Base-by-base conservation (phyloP, 2,888 invertebrate species). In the Pediacus dermestoides region DNA sequence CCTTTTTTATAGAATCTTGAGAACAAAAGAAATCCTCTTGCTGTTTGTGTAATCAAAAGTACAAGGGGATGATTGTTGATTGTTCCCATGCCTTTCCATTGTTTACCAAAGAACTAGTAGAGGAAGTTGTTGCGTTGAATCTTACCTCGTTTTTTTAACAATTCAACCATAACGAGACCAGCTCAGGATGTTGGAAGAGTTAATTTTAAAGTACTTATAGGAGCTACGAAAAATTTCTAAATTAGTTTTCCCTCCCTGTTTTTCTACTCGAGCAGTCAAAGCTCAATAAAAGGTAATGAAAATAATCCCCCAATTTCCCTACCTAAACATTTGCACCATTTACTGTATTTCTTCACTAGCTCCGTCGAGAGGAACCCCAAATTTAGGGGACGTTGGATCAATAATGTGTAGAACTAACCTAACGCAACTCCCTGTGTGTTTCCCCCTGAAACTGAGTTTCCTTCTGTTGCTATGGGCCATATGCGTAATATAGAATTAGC, bases 321-420 rank as follows among this genome's bases (percentile, higher is more conserved):
- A n/a, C 6, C 21, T 18, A 18, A 18, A 18, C 21, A 18, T 18
- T 18, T 18, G n/a, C 21, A 26, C 27, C 11, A 28, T 28, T 28
- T 2, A 10, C 4, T 28, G 10, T 28, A 10, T 10, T 6, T 28
- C 13, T 28, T 28, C 10, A 6, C 4, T 2, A 28, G n/a, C 2
- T 28, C 10, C 10, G 28, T 28, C 12, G 11, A 23, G 21, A 27
- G 15, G 41, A 32, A 44, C 44, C 44, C 44, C 34, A 44, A 41
- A 34, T 37, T 41, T 44, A 37, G 41, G 44, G 44, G 44, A 28
- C 26, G 10, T 31, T 3, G 27, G 41, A 44, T 44, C 44, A 34
- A 44, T 44, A 41, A 25, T 11, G 34, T 33, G 32, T 13, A 27
- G 33, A 38, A 30, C 25, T 37, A 37, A 37, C 37, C 31, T 25